These are phyloP conservation scores for Varroa destructor DNA, from an alignment of 1,140 invertebrate species.

Conservation along the genomic window DNA sequence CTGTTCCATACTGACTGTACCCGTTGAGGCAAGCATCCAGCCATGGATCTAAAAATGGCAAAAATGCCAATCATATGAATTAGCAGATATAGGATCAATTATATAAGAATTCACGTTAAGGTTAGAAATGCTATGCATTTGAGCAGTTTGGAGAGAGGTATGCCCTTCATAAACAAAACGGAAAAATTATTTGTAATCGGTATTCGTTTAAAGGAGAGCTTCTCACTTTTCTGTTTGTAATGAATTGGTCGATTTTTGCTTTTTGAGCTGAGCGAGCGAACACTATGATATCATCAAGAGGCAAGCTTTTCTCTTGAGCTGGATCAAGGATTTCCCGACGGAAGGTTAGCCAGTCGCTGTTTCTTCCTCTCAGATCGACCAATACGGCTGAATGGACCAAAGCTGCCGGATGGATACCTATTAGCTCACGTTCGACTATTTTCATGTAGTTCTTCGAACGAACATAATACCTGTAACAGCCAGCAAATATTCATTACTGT, in stretches of 20 bases:
- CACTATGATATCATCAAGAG: constrained; percentile 80
- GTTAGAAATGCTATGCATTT: too few relatives aligned
- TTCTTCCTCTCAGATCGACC: constrained; percentile 54
- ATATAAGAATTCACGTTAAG: too few relatives aligned
- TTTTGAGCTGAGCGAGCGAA: constrained; percentile 72
- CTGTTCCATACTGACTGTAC: constrained; percentile 32
- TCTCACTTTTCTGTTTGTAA: constrained; percentile 59
- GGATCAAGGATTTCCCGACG: constrained; percentile 48
- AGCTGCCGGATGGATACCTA: constrained; percentile 67
- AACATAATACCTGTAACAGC: constrained; percentile 63
- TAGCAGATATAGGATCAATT: constrained; percentile 36
- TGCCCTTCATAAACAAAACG: too few relatives aligned
- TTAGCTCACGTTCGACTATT: constrained; percentile 56
- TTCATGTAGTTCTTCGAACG: constrained; percentile 71
- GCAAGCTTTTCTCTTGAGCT: constrained; percentile 51
- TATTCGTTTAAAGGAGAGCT: too few relatives aligned
- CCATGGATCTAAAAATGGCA: constrained; percentile 39
- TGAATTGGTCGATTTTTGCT: constrained; percentile 53
- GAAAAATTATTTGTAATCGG: too few relatives aligned
- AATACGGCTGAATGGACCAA: constrained; percentile 83
- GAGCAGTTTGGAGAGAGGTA: too few relatives aligned
- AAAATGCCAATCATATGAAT: constrained; percentile 61
- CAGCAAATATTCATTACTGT: constrained; percentile 55
- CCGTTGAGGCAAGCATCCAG: not conserved
- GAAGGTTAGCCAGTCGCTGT: constrained; percentile 61